These are phyloP conservation scores for Charadrius vociferus DNA, from an alignment of 2,113 vertebrate genomes.

Conservation along the genomic window DNA sequence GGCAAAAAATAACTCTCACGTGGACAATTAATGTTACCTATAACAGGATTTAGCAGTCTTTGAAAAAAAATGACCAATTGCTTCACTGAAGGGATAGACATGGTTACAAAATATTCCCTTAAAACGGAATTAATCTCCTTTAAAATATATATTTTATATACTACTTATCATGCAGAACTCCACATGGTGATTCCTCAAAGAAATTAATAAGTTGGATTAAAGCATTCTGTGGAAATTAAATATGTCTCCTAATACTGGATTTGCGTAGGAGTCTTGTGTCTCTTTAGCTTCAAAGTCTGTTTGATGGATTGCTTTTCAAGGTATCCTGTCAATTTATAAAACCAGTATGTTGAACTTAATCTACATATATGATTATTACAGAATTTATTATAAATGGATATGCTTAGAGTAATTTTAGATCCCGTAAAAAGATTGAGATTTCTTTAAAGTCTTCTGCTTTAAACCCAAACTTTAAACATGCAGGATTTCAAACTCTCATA, in stretches of 20 bases:
- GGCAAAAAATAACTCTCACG: neutral
- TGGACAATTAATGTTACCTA: neutral
- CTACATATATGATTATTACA: neutral
- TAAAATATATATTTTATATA: neutral
- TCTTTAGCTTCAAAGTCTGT: neutral
- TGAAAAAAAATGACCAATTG: neutral
- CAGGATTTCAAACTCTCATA: neutral
- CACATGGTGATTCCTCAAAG: neutral
- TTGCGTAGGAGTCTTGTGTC: neutral
- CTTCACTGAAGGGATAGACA: neutral
- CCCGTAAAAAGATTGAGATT: neutral
- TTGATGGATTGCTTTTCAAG: neutral
- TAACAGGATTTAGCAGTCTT: neutral
- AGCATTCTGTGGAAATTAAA: neutral
- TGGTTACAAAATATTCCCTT: neutral
- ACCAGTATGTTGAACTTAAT: neutral
- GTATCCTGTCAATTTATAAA: neutral
- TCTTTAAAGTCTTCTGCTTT: neutral
- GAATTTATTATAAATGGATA: neutral
- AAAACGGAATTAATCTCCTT: neutral
- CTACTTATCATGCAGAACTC: neutral
- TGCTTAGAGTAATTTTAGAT: neutral
- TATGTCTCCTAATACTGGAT: neutral
- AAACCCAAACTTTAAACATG: neutral
- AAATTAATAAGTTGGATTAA: neutral